These are phyloP conservation scores for Graptemys geographica DNA, from an alignment of 2,797 vertebrate genomes.

Conservation along the genomic window DNA sequence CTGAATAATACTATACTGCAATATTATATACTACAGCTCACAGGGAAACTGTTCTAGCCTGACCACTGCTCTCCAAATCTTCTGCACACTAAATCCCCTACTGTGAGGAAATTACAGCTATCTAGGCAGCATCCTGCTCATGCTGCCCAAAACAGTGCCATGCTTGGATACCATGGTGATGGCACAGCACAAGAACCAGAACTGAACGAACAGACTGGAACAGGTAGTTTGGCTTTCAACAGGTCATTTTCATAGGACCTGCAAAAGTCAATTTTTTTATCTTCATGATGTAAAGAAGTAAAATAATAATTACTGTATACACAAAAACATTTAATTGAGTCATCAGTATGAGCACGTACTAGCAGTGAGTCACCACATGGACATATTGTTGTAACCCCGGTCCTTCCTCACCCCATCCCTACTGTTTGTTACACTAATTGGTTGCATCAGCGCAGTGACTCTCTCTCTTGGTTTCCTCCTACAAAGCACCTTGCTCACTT, in stretches of 20 bases:
- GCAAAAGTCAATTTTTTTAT: background rate
- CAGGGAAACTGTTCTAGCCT: background rate
- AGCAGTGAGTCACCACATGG: background rate
- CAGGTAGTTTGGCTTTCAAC: background rate
- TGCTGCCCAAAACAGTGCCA: background rate
- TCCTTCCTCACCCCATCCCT: background rate
- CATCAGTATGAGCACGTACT: background rate
- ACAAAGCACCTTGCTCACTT: background rate
- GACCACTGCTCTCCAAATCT: background rate
- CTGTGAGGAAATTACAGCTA: accelerated
- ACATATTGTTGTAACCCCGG: accelerated
- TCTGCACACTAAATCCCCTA: background rate
- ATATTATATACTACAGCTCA: background rate
- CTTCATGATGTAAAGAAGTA: background rate
- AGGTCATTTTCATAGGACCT: background rate
- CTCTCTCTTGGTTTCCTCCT: background rate
- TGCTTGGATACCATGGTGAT: background rate
- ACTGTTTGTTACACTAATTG: background rate
- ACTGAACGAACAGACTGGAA: background rate
- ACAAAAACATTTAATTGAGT: background rate
- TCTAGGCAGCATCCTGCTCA: background rate
- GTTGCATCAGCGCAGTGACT: background rate
- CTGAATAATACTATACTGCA: background rate
- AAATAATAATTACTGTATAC: background rate
- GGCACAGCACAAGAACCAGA: background rate